These are phyloP conservation scores for Corydoras sp. DNA, from an alignment of 2,113 vertebrate species.

Conservation along the genomic window DNA sequence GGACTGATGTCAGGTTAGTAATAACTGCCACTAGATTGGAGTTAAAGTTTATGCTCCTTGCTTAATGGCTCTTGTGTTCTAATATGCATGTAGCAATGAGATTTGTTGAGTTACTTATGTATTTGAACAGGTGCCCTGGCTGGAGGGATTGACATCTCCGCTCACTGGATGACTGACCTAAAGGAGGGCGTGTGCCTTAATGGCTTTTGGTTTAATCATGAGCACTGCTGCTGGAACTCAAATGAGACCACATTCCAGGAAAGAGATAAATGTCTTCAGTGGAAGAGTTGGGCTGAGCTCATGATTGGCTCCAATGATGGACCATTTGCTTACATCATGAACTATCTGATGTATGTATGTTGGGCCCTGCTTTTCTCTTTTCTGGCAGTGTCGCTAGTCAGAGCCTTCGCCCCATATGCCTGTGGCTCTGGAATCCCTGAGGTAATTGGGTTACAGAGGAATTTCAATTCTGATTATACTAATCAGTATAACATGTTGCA, in stretches of 20 bases:
- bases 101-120: not conserved
- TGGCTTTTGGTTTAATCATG: constrained; percentile 80
- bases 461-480: no score
- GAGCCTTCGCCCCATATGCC: constrained; percentile 80
- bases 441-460: constrained; percentile 48
- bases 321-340: constrained; percentile 73
- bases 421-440: constrained; percentile 84
- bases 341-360: constrained; percentile 75
- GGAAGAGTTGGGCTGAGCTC: constrained; percentile 81
- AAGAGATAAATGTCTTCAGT: constrained; percentile 76
- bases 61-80: no score
- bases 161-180: constrained; percentile 83
- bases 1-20: constrained; percentile 75
- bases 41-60: no score
- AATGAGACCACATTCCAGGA: constrained; percentile 69
- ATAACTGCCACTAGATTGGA: not conserved
- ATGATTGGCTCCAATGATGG: constrained; percentile 68
- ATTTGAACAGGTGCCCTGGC: constrained; percentile 68
- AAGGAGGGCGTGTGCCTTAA: constrained; percentile 77
- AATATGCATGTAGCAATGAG: no score
- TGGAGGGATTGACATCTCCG: constrained; percentile 81
- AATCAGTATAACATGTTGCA: no score
- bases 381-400: constrained; percentile 76
- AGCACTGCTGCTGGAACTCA: constrained; percentile 83
- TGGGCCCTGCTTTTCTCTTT: constrained; percentile 81